Conservation (phyloP, 2,888 invertebrate genomes). For the Pteria penguin region DNA sequence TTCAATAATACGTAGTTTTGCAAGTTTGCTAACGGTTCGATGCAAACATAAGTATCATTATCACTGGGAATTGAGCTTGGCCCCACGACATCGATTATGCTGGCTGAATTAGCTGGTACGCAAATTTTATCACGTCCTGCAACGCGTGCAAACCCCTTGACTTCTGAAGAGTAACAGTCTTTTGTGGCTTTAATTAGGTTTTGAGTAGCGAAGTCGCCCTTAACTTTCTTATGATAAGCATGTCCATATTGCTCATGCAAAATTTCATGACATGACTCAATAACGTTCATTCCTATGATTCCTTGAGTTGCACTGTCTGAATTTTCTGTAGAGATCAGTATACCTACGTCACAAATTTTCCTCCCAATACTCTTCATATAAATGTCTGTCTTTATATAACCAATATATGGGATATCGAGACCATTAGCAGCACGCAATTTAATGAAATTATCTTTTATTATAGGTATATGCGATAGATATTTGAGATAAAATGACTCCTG, state of each 20-base stretch:
- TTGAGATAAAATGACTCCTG: slow-evolving; percentile 10
- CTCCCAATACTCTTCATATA: neutral
- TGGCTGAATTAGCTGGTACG: slow-evolving; percentile 19
- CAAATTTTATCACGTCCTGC: slow-evolving; percentile 12
- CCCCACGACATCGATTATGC: slow-evolving; percentile 16
- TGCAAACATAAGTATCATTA: neutral
- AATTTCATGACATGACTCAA: neutral
- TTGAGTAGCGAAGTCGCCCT: neutral
- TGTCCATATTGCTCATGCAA: neutral
- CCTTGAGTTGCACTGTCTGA: neutral
- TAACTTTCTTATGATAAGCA: neutral
- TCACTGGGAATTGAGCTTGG: neutral
- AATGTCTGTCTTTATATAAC: slow-evolving; percentile 26
- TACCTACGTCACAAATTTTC: slow-evolving; percentile 3
- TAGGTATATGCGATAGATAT: neutral
- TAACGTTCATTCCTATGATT: slow-evolving; percentile 27
- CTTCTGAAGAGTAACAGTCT: neutral
- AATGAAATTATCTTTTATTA: neutral
- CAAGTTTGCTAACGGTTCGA: slow-evolving; percentile 13
- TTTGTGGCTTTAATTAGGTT: neutral
- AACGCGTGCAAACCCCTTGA: slow-evolving; percentile 23
- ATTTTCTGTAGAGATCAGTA: slow-evolving; percentile 16
- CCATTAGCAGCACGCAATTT: slow-evolving; percentile 24
- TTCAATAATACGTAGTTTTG: slow-evolving; percentile 1
- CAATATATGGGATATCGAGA: slow-evolving; percentile 22